phyloP scores from a whole-genome alignment of 2,113 vertebrate genomes.

The Halcyon malimbica region DNA sequence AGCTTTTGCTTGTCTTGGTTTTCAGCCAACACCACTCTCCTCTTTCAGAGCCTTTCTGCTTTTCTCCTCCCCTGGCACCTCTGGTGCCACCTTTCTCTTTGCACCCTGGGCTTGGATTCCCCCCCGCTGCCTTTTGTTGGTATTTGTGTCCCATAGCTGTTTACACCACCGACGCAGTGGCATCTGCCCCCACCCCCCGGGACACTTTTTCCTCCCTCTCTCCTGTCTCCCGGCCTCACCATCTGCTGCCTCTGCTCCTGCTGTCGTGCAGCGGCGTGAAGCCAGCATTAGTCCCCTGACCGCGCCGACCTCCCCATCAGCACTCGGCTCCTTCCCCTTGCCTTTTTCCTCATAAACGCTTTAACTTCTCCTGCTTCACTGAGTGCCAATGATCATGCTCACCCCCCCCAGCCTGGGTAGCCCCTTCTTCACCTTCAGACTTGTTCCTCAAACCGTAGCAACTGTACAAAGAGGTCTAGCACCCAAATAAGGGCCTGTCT shows the following conservation, averaged over 20 bases:
- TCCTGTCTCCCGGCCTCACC: background rate
- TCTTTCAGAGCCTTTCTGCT: background rate
- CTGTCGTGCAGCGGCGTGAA: background rate
- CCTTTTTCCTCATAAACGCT: background rate
- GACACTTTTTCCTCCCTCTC: background rate
- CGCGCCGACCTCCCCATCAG: fast-evolving
- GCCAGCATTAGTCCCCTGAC: background rate
- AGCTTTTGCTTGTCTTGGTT: background rate
- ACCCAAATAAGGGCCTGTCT: background rate
- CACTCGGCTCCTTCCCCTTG: background rate
- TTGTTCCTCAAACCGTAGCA: background rate
- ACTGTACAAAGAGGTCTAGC: background rate
- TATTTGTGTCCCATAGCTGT: background rate
- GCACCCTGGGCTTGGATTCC: background rate
- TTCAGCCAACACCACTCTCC: background rate
- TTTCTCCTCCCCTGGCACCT: background rate
- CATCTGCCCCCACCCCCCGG: background rate
- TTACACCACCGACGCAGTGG: fast-evolving
- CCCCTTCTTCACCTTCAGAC: background rate
- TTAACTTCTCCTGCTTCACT: background rate
- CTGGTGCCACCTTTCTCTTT: background rate
- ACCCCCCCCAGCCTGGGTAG: background rate
- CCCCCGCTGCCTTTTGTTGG: background rate
- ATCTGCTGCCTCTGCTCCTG: background rate
- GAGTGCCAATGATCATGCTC: background rate